phyloP scores from a whole-genome alignment of 2,797 vertebrate species.

The Premnoplex brunnescens region DNA sequence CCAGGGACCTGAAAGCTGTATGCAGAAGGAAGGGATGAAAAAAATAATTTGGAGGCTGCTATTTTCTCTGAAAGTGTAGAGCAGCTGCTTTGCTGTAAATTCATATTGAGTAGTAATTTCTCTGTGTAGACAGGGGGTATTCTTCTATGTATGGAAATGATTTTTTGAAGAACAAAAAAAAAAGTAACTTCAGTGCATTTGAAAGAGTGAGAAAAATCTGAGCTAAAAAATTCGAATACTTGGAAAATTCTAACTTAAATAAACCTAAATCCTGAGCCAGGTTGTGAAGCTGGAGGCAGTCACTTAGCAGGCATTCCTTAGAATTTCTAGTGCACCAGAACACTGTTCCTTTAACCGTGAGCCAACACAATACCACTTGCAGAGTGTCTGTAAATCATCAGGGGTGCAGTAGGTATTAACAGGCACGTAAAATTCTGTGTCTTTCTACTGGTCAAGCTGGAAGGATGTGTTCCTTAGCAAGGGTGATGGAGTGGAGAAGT shows the following conservation, averaged over 20 bases:
- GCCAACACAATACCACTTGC: background rate
- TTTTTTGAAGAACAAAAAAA: background rate
- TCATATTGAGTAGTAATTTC: background rate
- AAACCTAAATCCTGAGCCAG: background rate
- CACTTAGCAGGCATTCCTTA: background rate
- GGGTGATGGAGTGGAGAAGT: background rate
- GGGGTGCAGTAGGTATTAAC: background rate
- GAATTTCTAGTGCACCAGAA: background rate
- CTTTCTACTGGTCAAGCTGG: background rate
- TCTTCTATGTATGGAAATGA: background rate
- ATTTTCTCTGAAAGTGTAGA: background rate
- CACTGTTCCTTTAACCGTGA: background rate
- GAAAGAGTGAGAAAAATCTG: background rate
- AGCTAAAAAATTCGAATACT: background rate
- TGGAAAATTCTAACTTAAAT: background rate
- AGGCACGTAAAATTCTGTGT: background rate
- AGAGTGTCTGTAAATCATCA: background rate
- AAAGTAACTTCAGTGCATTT: background rate
- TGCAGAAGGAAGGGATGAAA: background rate
- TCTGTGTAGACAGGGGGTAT: background rate
- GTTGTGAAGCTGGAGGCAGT: background rate
- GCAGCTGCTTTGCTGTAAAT: background rate
- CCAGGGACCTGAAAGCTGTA: background rate
- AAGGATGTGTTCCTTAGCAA: background rate
- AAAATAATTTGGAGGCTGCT: background rate